phyloP scores from a whole-genome alignment of 2,888 invertebrate genomes.

The Brachyptera putata region DNA sequence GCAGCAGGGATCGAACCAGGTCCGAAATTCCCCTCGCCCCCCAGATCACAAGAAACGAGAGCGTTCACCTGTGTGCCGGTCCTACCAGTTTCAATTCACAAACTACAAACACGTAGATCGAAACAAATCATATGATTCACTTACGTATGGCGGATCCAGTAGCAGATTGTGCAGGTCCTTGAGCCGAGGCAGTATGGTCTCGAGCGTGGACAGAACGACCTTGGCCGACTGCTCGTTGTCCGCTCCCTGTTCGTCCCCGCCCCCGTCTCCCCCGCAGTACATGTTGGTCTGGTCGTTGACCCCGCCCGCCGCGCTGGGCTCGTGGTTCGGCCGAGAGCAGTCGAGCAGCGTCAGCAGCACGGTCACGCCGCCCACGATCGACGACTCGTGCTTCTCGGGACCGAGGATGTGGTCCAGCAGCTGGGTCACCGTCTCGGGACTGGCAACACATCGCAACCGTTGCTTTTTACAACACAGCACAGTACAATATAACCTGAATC shows the following conservation, averaged over 20 bases:
- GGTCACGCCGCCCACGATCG: conserved; percentile 74
- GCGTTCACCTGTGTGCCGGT: no score
- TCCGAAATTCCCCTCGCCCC: no score
- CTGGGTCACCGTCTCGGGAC: conserved; percentile 60
- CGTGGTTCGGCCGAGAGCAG: conserved; percentile 1
- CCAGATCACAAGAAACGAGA: no score
- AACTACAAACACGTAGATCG: no score
- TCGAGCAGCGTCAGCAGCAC: conserved; percentile 71
- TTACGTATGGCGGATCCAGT: conserved; percentile 66
- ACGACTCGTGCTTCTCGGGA: conserved; percentile 60
- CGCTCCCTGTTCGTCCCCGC: conserved; percentile 32
- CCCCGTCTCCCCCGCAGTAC: conserved; percentile 13
- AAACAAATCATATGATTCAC: no score
- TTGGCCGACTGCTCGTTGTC: conserved; percentile 57
- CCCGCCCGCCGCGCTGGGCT: background rate
- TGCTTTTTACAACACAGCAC: no score
- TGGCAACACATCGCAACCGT: no score
- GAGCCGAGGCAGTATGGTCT: conserved; percentile 61
- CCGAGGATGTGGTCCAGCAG: conserved; percentile 72
- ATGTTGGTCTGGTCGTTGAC: background rate
- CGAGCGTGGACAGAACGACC: conserved; percentile 58
- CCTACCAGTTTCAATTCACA: no score
- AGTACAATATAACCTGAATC: no score
- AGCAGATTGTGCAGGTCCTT: conserved; percentile 65
- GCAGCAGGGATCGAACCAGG: no score